Base-by-base conservation (phyloP, 2,888 invertebrate species). In the Orthosia cruda region DNA sequence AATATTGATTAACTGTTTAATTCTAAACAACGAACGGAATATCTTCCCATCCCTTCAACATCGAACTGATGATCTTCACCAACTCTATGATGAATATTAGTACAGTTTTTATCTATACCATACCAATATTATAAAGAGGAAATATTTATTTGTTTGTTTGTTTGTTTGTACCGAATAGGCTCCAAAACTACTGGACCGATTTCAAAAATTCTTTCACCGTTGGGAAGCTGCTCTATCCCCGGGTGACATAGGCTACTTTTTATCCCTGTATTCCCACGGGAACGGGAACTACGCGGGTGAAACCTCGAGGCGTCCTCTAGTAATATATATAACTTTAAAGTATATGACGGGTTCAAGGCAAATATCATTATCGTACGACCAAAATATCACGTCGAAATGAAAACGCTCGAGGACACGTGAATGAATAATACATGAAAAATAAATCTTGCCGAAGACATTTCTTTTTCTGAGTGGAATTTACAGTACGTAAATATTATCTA, bases 391-490 rank as follows among this genome's bases (percentile, higher is more conserved):
- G 91, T 92, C 91, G 90, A 94, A 95, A 95, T 95, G 94, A 95
- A 95, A 95, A 94, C 91, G 92, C 93, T 93, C 90, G 92, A 94
- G 92, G 95, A 95, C 93, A 94, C 92, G 89, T 92, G 91, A 92
- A 95, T 96, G 95, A 96, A 96, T 96, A 95, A 96, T 94, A 93
- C 95, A 96, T 95, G 94, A 95, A 94, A 94, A 92, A 94, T 95
- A 95, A 95, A 96, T 96, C 95, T 95, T 93, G 93, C 88, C 86
- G 85, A 90, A 91, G 91, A 91, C 91, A 88, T 93, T 92, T 92
- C 91, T 94, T 88, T 89, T 92, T 91, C 91, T 87, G 92, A 91
- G 91, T 91, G 85, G 91, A 94, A 92, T 94, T 93, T 92, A 91
- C 92, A 92, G 91, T 91, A 89, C 90, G 92, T 92, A 93, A 94